Base-by-base conservation (phyloP, 2,113 vertebrate species). In the Caracal caracal region DNA sequence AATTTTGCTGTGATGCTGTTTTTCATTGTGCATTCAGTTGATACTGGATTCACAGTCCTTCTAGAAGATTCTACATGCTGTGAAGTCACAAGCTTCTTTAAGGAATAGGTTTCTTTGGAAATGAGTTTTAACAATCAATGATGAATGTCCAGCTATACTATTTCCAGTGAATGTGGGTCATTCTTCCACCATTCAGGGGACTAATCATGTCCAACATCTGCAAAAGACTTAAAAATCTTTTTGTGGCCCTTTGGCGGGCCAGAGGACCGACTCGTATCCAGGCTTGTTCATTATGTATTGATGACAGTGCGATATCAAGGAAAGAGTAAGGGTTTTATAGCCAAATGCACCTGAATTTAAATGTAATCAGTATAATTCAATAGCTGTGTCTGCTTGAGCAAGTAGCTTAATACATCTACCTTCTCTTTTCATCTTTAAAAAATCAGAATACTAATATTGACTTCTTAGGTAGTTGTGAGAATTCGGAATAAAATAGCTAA, bases 371-470 rank as follows among this genome's bases (percentile, higher is more conserved):
- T 6, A 0, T 71, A 61, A 85, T 7, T 86, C 53, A 71, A 40
- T 20, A 51, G 4, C 19, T 84, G 4, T 40, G 33, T 61, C 19
- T 78, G 33, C 8, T 33, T 88, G 8, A 13, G 16, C 2, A 65
- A 20, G 19, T 49, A 76, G 59, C 6, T 56, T 81, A 68, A 30
- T 49, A 47, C 43, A 40, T 22, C 22, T 76, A 56, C 79, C 26
- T 89, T 87, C 33, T 20, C 71, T 88, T 75, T 80, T 88, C 2
- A 79, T 70, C 28, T 95, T 95, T 78, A 70, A 88, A 90, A 66
- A 68, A 40, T 33, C 9, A 92, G 2, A 90, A 26, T 70, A 76
- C 56, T 61, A 15, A 51, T 40, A 85, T 83, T 30, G 81, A 12
- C 2, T 70, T 81, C 66, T 37, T 92, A 56, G 22, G 9, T 37